Evolutionary conservation across 2,888 invertebrate species (phyloP), one percentile per base, ranked within the genome.

Genomic region (Sminthurinus aureus): DNA sequence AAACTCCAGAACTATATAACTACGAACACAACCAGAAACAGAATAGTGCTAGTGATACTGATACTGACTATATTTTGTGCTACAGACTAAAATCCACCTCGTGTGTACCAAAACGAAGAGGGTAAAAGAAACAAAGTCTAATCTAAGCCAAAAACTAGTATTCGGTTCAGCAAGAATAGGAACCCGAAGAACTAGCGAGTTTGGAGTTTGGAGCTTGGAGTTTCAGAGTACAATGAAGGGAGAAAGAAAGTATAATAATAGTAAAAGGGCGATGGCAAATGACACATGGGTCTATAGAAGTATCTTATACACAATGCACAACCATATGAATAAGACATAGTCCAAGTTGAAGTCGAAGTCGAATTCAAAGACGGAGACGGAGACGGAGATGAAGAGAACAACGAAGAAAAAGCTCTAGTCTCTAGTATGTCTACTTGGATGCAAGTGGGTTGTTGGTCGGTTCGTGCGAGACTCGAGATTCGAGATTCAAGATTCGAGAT

Each of bases 351-450:
- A 20, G 67, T 67, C 22, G 67, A 22, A 11, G 11, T 67, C n/a
- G n/a, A 11, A 11, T 22, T 67, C 18, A 64, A 20, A 69, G 69
- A 69, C n/a, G n/a, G 58, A 69, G 22, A 69, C 11, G 11, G 71
- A 71, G 71, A 77, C 58, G 52, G 76, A 76, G 76, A 52, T n/a
- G 52, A 52, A 79, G 79, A 15, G 66, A 71, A 73, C 73, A 79
- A 83, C 58, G 77, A 83, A 83, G 58, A 24, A 73, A 71, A 20
- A 71, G 18, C 15, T 58, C 13, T 58, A 58, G 58, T 58, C 38
- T 38, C 38, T 38, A 58, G 58, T 58, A 58, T 58, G 58, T 58
- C 13, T 58, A 13, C 9, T 12, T 38, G 75, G 12, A 51, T 75
- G 75, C 51, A 51, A 75, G 75, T 75, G 26, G 75, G 75, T 50